Base-by-base conservation (phyloP, 1,140 invertebrate genomes). In the Drosophila sucinea region DNA sequence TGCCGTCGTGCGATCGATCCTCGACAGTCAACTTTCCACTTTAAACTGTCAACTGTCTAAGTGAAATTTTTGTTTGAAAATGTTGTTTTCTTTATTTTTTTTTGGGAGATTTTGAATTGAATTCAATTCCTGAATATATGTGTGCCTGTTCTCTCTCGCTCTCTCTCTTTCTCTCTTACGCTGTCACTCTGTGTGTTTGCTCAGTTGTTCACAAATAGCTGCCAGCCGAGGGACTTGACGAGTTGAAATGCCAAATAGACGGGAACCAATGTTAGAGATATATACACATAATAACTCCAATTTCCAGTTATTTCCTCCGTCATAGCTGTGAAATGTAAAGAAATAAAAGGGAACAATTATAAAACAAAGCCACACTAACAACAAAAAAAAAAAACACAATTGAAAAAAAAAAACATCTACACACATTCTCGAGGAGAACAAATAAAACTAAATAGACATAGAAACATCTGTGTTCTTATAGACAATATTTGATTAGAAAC, bases 211-310 rank as follows among this genome's bases (percentile, higher is more conserved):
- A 92, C 81, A 69, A 92, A 92, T 73, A 92, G 73, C 78, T 91
- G 77, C 91, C 91, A 92, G 72, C 91, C 91, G 72, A 92, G 81
- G 76, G 90, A 92, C 73, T 91, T 91, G 75, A 92, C 86, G 75
- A 92, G 85, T 69, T 89, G 84, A 91, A 92, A 92, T 74, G 90
- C 81, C 79, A 92, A 85, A 90, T 92, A 92, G 67, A 92, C 91
- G 77, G 91, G 91, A 67, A 92, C 77, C 64, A 92, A 63, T 51
- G 90, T 92, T 56, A 92, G 66, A 73, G 89, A 76, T 74, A 92
- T 85, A 65, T 90, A 91, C 69, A 91, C 70, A 72, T 92, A 92
- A 79, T 92, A 92, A 70, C 73, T 83, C 90, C 82, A 91, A 81
- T 90, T 82, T 61, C 84, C 90, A 17, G 89, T 91, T 75, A 91